phyloP scores from a whole-genome alignment of 1,140 invertebrate genomes.

The Halesus radiatus region DNA sequence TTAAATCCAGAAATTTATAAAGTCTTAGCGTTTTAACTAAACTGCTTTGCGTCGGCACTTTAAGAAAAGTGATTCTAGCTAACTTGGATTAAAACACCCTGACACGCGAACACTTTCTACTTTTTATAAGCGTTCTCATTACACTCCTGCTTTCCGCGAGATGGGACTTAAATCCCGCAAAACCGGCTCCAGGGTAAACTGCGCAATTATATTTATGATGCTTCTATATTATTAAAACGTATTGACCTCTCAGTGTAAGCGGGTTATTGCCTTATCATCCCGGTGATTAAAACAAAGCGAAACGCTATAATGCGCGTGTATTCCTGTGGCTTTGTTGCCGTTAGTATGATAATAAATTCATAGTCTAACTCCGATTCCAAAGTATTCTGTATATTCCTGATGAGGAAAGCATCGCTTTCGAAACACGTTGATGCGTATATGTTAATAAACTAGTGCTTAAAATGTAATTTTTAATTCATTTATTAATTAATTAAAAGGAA shows the following conservation, averaged over 20 bases:
- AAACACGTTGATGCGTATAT: too few species aligned
- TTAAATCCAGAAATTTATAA: too few species aligned
- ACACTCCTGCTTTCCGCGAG: not conserved
- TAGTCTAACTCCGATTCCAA: too few species aligned
- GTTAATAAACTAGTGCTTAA: too few species aligned
- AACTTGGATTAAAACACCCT: not conserved
- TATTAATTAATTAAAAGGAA: constrained; percentile 21
- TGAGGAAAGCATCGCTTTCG: too few species aligned
- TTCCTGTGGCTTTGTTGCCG: too few species aligned
- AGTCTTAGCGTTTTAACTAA: too few species aligned
- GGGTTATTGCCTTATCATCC: constrained; percentile 54
- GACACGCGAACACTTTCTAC: not conserved
- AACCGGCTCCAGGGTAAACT: constrained; percentile 55
- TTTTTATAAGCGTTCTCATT: not conserved
- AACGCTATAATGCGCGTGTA: too few species aligned
- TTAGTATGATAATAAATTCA: too few species aligned
- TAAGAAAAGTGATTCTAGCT: not conserved
- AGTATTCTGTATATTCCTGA: too few species aligned
- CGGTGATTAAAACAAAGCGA: constrained; percentile 5
- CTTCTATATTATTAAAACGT: constrained; percentile 55
- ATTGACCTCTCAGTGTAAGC: constrained; percentile 51
- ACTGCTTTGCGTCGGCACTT: not conserved
- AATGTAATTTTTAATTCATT: too few species aligned
- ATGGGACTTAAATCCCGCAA: constrained; percentile 17
- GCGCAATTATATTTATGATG: constrained; percentile 57